Conservation (phyloP, 2,113 vertebrate species). For the Stegostoma tigrinum region DNA sequence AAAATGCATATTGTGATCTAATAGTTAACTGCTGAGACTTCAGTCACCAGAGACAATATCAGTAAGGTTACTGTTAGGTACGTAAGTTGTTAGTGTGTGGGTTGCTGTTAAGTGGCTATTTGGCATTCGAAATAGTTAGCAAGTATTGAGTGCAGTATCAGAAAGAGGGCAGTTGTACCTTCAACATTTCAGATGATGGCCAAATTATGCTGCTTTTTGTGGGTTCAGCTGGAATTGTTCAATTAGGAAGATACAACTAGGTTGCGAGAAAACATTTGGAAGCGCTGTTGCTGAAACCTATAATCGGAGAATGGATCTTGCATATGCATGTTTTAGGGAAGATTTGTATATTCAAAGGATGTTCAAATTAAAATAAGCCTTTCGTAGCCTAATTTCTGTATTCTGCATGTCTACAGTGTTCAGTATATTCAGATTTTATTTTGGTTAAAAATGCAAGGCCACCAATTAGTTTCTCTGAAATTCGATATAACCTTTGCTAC, state of each 20-base stretch:
- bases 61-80: not conserved
- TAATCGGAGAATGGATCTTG: not conserved
- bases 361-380: not conserved
- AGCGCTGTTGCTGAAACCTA: not conserved
- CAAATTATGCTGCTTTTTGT: not conserved
- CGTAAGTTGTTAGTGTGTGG: not conserved
- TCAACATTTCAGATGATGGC: not conserved
- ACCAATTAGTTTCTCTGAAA: not conserved
- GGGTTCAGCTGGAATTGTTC: not conserved
- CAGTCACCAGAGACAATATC: not conserved
- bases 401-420: not conserved
- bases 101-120: not conserved
- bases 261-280: not conserved
- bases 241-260: not conserved
- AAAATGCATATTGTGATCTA: not conserved
- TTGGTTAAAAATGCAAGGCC: not conserved
- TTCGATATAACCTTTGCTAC: not conserved
- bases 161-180: not conserved
- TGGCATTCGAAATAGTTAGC: not conserved
- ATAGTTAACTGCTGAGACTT: not conserved
- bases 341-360: not conserved
- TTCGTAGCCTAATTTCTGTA: not conserved
- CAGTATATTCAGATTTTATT: not conserved
- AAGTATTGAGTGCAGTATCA: not conserved
- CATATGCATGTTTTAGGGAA: not conserved